Percentiles rank a stretch among this genome's conserved stretches.
phyloP scores from a whole-genome alignment of 2,888 invertebrate species.

The Anoncus sp. region DNA sequence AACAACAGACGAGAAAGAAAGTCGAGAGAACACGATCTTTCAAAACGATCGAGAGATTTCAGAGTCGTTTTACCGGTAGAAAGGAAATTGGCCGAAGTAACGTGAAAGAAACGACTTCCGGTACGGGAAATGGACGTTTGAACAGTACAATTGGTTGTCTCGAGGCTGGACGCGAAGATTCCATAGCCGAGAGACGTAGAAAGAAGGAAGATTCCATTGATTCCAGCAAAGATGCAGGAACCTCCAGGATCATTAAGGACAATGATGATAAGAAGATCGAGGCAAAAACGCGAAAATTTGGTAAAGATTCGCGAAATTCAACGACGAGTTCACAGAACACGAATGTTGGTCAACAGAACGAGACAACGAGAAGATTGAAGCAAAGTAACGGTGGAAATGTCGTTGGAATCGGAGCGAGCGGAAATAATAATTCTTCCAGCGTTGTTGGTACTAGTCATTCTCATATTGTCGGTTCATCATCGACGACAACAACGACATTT shows the following conservation, averaged over 20 bases:
- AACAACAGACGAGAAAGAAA: constrained; percentile 73
- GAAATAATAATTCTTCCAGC: neutral
- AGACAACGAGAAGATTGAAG: neutral
- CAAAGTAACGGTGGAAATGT: constrained; percentile 81
- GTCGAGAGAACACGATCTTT: constrained; percentile 81
- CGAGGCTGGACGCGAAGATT: constrained; percentile 58
- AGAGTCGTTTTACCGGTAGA: constrained; percentile 78
- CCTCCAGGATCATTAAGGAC: constrained; percentile 4
- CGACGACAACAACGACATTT: constrained; percentile 70
- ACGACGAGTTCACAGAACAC: constrained; percentile 10
- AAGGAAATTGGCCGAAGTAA: constrained; percentile 69
- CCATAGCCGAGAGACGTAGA: constrained; percentile 32
- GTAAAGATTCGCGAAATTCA: constrained; percentile 50
- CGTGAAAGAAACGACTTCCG: constrained; percentile 43
- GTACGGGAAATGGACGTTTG: constrained; percentile 61
- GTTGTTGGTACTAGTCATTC: constrained; percentile 77
- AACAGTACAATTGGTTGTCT: constrained; percentile 74
- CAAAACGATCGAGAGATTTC: constrained; percentile 81
- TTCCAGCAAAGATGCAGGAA: neutral
- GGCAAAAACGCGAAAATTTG: constrained; percentile 52
- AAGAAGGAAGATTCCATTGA: constrained; percentile 53
- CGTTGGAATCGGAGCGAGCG: constrained; percentile 80
- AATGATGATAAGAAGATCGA: constrained; percentile 19
- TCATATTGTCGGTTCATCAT: constrained; percentile 80
- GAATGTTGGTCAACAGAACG: constrained; percentile 7